Percentiles rank a stretch among this genome's conserved stretches.
Conservation (phyloP, 2,888 invertebrate species). For the Timema cristinae region DNA sequence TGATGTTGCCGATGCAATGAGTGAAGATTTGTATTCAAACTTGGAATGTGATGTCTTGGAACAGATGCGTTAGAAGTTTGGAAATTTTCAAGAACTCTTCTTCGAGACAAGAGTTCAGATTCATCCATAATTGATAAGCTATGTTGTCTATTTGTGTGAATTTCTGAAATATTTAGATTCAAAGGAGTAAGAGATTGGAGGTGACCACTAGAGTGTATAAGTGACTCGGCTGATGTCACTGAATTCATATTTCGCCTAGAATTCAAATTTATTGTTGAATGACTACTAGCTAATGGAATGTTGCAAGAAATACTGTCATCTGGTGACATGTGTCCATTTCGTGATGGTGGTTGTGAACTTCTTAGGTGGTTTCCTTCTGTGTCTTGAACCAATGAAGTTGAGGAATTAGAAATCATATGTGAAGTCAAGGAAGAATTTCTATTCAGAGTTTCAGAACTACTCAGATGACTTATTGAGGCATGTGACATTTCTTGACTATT, state of each 20-base stretch:
- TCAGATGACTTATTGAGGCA: background rate
- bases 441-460: background rate
- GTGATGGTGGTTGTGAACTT: background rate
- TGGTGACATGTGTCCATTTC: constrained; percentile 12
- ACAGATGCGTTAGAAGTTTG: background rate
- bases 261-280: constrained; percentile 18
- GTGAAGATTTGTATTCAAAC: constrained; percentile 19
- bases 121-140: constrained; percentile 22
- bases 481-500: background rate
- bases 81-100: constrained; percentile 20
- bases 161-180: constrained; percentile 29
- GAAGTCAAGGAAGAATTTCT: background rate
- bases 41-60: constrained; percentile 20
- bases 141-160: constrained; percentile 25
- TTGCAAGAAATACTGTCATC: constrained; percentile 18
- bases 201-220: constrained; percentile 23
- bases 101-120: constrained; percentile 23
- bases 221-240: constrained; percentile 10
- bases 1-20: constrained; percentile 26
- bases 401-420: background rate
- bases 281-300: background rate
- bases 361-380: background rate
- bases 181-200: constrained; percentile 25
- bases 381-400: constrained; percentile 3
- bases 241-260: constrained; percentile 18